Base-by-base conservation (phyloP, 1,140 invertebrate genomes). In the Pseudachorutes palmiensis region DNA sequence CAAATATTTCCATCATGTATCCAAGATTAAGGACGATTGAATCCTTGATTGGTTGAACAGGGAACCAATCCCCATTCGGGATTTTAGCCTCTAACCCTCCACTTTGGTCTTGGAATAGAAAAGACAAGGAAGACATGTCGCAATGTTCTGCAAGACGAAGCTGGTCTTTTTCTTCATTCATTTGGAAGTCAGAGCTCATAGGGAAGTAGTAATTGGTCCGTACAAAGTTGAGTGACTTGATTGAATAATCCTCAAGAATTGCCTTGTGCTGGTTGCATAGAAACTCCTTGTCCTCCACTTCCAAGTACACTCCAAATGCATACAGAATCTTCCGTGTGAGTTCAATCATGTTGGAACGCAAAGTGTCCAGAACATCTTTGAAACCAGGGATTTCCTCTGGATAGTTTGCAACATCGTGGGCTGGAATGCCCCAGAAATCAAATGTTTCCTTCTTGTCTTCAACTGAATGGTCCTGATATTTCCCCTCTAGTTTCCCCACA, bases 31-130 rank as follows among this genome's bases (percentile, higher is more conserved):
- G 55, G 55, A 58, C 55, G 24, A 58, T 58, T 22, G 55, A 58
- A 22, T 24, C 28, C 22, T 9, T 5, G 55, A 58, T 58, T 22
- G 55, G 55, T 58, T 22, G 55, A 28, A 58, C 55, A 9, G 55
- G 55, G 28, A 58, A 9, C 55, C 55, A 58, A 28, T 58, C 55
- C 9, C 55, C 55, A 22, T 58, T 58, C 9, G 55, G n/a, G 5
- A 24, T 12, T 22, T 58, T 58, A 28, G 55, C 55, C 55, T 58
- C 55, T 28, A 58, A 58, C 9, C 55, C 55, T 58, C 55, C 55
- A 5, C 5, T 28, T 28, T 22, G 5, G 22, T 58, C 55, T 24
- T 58, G 55, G 12, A 58, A 9, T 5, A 58, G 55, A 28, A 58
- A 58, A 5, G 55, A 24, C n/a, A 58, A 9, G 24, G 55, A 9